Conservation (phyloP, 2,113 vertebrate species). For the Cyrtonyx montezumae region DNA sequence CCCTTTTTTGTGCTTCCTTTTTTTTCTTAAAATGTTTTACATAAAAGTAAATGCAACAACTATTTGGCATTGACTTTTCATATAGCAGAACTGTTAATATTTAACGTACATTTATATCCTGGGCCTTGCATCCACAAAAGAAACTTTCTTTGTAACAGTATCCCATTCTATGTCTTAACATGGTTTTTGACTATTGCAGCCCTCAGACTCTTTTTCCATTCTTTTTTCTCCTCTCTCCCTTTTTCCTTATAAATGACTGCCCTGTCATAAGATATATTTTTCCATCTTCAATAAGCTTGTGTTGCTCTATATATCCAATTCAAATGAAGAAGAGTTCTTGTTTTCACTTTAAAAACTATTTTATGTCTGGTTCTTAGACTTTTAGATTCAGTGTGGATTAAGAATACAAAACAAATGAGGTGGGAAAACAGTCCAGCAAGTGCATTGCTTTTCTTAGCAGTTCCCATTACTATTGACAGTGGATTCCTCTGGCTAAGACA, state of each 20-base stretch:
- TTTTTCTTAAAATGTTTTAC: not conserved
- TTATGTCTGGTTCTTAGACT: too few species aligned
- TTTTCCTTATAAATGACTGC: not conserved
- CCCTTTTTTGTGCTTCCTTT: not conserved
- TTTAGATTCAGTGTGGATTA: too few species aligned
- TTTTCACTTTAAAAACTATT: too few species aligned
- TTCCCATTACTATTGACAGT: not conserved
- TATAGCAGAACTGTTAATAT: not conserved
- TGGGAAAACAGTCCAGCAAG: not conserved
- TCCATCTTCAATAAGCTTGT: too few species aligned
- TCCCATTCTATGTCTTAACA: rapidly evolving
- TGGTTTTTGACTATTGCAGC: not conserved
- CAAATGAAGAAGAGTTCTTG: too few species aligned
- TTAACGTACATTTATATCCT: not conserved
- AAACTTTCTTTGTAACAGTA: not conserved
- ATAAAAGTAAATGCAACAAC: not conserved
- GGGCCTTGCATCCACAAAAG: not conserved
- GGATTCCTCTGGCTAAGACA: not conserved
- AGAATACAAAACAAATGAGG: too few species aligned
- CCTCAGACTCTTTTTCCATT: not conserved
- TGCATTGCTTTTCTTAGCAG: not conserved
- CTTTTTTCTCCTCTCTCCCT: not conserved
- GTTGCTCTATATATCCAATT: too few species aligned
- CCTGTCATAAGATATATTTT: too few species aligned
- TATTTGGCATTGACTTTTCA: not conserved